Evolutionary conservation across 2,888 invertebrate species (phyloP), one percentile per base, ranked within the genome.

Genomic region (Philopedon plagiatum): DNA sequence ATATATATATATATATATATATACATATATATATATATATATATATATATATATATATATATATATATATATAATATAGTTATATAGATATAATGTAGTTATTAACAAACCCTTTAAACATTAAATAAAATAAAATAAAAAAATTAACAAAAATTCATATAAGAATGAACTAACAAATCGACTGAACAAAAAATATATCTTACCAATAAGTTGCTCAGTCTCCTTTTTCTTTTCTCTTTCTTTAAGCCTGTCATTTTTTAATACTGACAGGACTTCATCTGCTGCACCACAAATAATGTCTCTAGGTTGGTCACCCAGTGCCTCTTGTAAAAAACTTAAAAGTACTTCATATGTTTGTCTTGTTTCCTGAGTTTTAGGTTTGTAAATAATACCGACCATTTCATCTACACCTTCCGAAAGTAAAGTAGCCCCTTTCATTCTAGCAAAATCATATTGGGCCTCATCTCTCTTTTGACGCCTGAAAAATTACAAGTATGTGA

Each of bases 211-310:
- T 66, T 90, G 86, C 85, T 99, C 98, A 0, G 97, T 93, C 85
- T 99, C 98, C 46, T 91, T 91, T 84, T 98, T 98, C 83, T 94
- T 94, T 76, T 98, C 98, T 34, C 92, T 93, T 81, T 99, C 99
- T 83, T 97, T 96, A 64, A 97, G 85, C 77, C 93, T 92, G 76
- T 99, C 99, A 86, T 97, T 98, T 86, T 99, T 99, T 23, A 99
- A 86, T 0, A 96, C 96, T 0, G 94, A 91, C 34, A 99, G 87
- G 64, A 99, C 97, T 90, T 99, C 99, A 87, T 99, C 99, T n/a
- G 98, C 99, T 7, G 99, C 98, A 32, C 99, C 99, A 83, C 98
- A 98, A 26, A 99, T 86, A 76, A 99, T 94, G 85, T 99, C 99
- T 66, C 98, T 88, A 0, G 99, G 98, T 87, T 98, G 93, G 87